phyloP scores from a whole-genome alignment of 2,797 vertebrate genomes.

The Xerus rutilus region DNA sequence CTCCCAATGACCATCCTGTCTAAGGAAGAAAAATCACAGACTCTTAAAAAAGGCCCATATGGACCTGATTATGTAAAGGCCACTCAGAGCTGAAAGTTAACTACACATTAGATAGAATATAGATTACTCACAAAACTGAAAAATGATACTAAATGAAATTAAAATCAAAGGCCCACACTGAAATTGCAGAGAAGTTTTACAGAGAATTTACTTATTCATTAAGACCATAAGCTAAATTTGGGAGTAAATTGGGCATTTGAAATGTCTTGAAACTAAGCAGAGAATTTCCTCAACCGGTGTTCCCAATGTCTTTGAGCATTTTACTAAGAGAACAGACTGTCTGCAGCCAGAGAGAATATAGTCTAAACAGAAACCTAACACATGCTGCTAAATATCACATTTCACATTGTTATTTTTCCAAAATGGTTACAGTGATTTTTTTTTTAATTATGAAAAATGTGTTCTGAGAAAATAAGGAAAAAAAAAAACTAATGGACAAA shows the following conservation, averaged over 20 bases:
- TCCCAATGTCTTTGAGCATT: conserved; percentile 30
- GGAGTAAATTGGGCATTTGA: not conserved
- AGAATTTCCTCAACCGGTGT: not conserved
- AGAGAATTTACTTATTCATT: conserved; percentile 29
- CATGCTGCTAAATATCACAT: not conserved
- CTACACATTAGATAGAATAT: not conserved
- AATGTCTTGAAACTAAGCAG: conserved; percentile 54
- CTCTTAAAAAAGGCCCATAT: not conserved
- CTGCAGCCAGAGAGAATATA: not conserved
- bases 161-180: conserved; percentile 15
- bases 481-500: not conserved
- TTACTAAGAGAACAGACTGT: conserved; percentile 44
- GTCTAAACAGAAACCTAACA: conserved; percentile 59
- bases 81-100: not conserved
- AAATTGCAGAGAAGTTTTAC: not conserved
- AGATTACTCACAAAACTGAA: conserved; percentile 15
- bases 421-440: not conserved
- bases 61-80: not conserved
- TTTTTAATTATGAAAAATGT: conserved; percentile 56
- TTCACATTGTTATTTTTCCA: not conserved
- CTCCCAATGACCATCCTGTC: no score
- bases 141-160: conserved; percentile 30
- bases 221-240: not conserved
- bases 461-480: conserved; percentile 55
- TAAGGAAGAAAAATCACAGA: not conserved